phyloP scores from a whole-genome alignment of 2,113 vertebrate genomes.

The Hypanus sabinus region DNA sequence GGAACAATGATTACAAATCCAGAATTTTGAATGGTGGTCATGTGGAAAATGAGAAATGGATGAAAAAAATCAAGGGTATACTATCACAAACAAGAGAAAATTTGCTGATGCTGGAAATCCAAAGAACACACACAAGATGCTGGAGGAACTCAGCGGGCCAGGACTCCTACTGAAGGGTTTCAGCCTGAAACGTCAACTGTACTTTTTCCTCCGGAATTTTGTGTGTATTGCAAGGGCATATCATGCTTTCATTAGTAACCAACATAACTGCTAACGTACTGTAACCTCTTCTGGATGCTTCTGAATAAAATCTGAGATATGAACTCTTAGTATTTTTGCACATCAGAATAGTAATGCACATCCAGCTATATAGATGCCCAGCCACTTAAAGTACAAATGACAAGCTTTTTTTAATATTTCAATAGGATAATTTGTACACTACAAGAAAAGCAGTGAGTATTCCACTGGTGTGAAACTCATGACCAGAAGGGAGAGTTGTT shows the following conservation, averaged over 20 bases:
- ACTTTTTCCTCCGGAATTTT: too few species aligned
- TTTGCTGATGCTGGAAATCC: too few species aligned
- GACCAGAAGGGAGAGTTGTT: conserved; percentile 18
- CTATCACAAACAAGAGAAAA: too few species aligned
- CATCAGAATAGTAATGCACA: not conserved
- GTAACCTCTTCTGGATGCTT: not conserved
- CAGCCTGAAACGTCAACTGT: too few species aligned
- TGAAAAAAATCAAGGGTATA: too few species aligned
- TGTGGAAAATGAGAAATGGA: not conserved
- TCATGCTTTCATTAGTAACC: not conserved
- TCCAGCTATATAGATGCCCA: not conserved
- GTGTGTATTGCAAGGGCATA: too few species aligned
- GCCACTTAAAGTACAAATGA: not conserved
- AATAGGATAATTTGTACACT: not conserved
- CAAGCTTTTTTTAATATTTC: not conserved
- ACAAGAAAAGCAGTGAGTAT: not conserved
- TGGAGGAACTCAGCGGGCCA: too few species aligned
- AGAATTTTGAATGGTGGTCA: not conserved
- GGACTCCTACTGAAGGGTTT: too few species aligned
- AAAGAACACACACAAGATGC: too few species aligned
- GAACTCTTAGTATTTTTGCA: not conserved
- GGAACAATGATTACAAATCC: not conserved
- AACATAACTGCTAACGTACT: not conserved
- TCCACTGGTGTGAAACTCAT: not conserved
- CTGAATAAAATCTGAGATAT: not conserved